Conservation (phyloP, 2,113 vertebrate genomes). For the Sander vitreus region DNA sequence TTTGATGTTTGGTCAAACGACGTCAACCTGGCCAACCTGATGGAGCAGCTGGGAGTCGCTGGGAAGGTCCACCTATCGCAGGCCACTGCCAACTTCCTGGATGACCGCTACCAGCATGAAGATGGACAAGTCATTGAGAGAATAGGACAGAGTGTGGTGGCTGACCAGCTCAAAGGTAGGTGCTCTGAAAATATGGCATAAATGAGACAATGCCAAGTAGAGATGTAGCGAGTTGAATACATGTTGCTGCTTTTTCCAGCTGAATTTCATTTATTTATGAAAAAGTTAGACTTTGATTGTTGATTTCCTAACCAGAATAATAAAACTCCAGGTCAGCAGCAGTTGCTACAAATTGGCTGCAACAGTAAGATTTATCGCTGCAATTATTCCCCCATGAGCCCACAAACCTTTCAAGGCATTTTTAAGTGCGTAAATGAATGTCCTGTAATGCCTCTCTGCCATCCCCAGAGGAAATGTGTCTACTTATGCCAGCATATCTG, state of each 20-base stretch:
- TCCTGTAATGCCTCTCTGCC: neutral
- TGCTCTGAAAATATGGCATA: neutral
- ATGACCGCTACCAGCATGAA: constrained; percentile 94
- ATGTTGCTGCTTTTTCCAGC: neutral
- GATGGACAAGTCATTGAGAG: constrained; percentile 92
- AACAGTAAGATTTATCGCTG: neutral
- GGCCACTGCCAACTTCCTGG: constrained; percentile 94
- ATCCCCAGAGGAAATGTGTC: constrained; percentile 2
- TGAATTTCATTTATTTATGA: neutral
- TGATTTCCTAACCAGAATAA: neutral
- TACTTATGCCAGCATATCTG: constrained; percentile 8
- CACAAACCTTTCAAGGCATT: constrained; percentile 9
- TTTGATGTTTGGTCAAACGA: constrained; percentile 99
- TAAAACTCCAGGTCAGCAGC: constrained; percentile 22
- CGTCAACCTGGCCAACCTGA: constrained; percentile 97
- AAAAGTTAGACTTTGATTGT: neutral
- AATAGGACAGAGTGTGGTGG: constrained; percentile 93
- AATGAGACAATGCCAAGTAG: neutral
- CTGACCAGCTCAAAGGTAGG: constrained; percentile 96
- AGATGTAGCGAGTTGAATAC: neutral
- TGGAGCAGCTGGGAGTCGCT: constrained; percentile 98
- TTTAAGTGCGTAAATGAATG: constrained; percentile 14
- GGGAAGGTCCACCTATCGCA: constrained; percentile 98
- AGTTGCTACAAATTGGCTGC: constrained; percentile 3
- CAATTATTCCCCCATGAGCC: neutral